These are phyloP conservation scores for Melanchra persicariae DNA, from an alignment of 2,888 invertebrate genomes.

Conservation along the genomic window DNA sequence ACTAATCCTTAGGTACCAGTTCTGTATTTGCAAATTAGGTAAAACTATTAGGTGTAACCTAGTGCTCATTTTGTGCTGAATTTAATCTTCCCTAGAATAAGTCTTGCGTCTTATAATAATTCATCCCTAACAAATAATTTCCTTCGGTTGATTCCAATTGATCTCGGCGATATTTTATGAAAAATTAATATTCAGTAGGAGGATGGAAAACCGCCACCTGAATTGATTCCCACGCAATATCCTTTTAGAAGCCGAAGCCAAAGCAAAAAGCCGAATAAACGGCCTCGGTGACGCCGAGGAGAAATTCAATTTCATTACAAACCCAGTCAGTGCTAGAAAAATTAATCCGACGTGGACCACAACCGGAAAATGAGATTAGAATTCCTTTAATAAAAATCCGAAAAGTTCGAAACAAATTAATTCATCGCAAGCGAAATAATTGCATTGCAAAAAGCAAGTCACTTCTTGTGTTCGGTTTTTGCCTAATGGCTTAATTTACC, in stretches of 20 bases:
- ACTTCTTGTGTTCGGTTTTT: background rate
- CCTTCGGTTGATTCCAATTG: slow-evolving; percentile 66
- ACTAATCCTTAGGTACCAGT: slow-evolving; percentile 17
- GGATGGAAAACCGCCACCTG: slow-evolving; percentile 82
- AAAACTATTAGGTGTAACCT: background rate
- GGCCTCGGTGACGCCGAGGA: slow-evolving; percentile 76
- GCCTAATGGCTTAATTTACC: background rate
- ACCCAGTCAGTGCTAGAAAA: slow-evolving; percentile 74
- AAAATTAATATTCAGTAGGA: slow-evolving; percentile 82
- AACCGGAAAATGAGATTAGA: slow-evolving; percentile 67
- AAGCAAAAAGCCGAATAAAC: slow-evolving; percentile 87
- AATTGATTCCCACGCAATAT: slow-evolving; percentile 89
- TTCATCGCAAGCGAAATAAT: slow-evolving; percentile 14
- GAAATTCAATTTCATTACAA: slow-evolving; percentile 87
- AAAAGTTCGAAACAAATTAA: slow-evolving; percentile 21
- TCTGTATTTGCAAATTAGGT: slow-evolving; percentile 18
- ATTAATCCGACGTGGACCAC: slow-evolving; percentile 68
- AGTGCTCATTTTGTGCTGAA: background rate
- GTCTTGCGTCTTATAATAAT: slow-evolving; percentile 45
- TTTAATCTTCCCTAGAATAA: slow-evolving; percentile 13
- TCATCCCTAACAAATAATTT: slow-evolving; percentile 54
- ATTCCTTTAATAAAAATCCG: slow-evolving; percentile 42
- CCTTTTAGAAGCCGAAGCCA: slow-evolving; percentile 82
- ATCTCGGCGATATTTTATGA: slow-evolving; percentile 71
- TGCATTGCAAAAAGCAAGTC: background rate